phyloP scores from a whole-genome alignment of 92 coral and sea anemone genomes.

The Palythoa grandis region DNA sequence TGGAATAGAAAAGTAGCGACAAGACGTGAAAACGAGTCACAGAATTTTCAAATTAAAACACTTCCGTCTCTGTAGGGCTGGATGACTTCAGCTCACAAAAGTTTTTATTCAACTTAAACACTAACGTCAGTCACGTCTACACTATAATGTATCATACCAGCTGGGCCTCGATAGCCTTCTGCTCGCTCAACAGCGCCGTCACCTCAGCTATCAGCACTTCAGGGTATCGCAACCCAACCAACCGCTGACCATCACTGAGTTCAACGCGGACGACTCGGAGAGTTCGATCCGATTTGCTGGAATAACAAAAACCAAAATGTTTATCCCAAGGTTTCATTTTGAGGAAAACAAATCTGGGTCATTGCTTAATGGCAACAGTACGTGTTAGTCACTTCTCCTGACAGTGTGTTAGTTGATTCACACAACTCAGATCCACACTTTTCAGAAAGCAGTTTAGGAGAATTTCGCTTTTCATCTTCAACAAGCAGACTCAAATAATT shows the following conservation, averaged over 20 bases:
- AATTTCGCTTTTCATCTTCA: too few relatives aligned
- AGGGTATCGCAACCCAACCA: conserved; percentile 97
- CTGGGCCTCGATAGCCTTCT: conserved; percentile 61
- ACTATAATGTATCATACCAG: conserved; percentile 56
- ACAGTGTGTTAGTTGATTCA: too few relatives aligned
- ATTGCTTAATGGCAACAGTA: neutral
- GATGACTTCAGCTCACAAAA: neutral
- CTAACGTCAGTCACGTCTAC: neutral
- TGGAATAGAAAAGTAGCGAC: too few relatives aligned
- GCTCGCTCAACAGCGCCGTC: conserved; percentile 80
- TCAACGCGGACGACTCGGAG: conserved; percentile 97
- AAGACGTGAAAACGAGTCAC: too few relatives aligned
- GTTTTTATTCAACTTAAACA: neutral
- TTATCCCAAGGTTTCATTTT: neutral
- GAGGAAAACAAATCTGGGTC: neutral
- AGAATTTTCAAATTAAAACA: neutral
- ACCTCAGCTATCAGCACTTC: conserved; percentile 92
- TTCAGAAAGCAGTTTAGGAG: too few relatives aligned
- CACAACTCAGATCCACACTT: too few relatives aligned
- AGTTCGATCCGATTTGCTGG: conserved; percentile 87
- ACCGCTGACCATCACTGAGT: conserved; percentile 94
- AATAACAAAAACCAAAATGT: neutral
- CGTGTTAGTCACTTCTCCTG: too few relatives aligned
- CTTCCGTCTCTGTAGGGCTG: neutral
- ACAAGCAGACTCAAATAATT: too few relatives aligned